Conservation (phyloP, 1,140 invertebrate genomes). For the Drosophila punjabiensis region DNA sequence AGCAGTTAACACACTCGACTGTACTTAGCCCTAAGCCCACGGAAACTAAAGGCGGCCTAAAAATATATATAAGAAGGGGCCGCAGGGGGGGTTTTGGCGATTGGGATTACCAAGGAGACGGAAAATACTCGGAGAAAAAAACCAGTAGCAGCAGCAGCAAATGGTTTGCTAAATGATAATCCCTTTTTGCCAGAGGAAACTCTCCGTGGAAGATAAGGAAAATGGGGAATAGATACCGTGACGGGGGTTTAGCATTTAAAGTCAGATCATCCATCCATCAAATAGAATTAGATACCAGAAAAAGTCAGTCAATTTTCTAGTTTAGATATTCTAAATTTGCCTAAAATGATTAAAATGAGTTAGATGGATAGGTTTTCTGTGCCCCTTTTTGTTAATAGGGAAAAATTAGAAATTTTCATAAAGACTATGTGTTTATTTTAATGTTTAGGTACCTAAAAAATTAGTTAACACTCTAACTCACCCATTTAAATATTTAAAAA, state of each 20-base stretch:
- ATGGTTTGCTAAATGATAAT: constrained; percentile 46
- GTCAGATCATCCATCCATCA: constrained; percentile 25
- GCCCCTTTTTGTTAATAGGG: neutral
- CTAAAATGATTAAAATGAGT: neutral
- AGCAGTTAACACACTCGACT: constrained; percentile 48
- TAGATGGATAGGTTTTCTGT: neutral
- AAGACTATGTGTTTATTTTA: too few species aligned
- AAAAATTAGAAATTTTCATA: neutral
- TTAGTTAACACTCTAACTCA: too few species aligned
- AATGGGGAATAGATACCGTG: neutral
- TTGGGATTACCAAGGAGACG: constrained; percentile 4
- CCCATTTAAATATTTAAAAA: neutral
- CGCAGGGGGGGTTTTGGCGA: neutral
- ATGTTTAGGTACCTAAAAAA: too few species aligned
- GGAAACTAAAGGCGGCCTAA: constrained; percentile 26
- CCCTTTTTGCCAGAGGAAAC: neutral
- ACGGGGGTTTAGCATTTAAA: constrained; percentile 9
- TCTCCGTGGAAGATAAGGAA: neutral
- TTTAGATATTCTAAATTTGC: neutral
- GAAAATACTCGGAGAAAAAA: neutral
- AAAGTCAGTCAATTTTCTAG: neutral
- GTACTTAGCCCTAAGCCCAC: constrained; percentile 49
- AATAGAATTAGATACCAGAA: constrained; percentile 11
- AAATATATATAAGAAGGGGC: neutral
- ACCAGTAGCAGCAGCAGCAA: constrained; percentile 11